Evolutionary conservation across 2,113 vertebrate species (phyloP).

Genomic region (Strix uralensis): DNA sequence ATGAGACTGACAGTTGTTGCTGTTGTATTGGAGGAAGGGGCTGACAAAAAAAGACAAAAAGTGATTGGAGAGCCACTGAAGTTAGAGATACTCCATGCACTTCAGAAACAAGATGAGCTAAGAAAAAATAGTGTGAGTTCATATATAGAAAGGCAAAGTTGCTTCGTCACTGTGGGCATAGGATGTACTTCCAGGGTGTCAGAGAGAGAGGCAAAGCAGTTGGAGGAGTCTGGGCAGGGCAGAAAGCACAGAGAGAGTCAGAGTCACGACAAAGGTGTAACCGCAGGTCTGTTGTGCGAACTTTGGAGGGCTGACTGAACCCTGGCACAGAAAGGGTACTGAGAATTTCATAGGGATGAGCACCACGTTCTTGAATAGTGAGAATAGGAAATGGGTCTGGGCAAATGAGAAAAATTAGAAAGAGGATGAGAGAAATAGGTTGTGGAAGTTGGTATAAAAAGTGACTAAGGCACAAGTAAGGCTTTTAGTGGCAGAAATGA

Average conservation of each 20-base stretch:
- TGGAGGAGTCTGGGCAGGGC: neutral
- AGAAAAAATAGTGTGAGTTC: neutral
- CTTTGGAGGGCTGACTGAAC: neutral
- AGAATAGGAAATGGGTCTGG: neutral
- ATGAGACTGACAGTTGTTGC: neutral
- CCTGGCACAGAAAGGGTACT: neutral
- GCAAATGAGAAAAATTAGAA: neutral
- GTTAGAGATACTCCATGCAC: neutral
- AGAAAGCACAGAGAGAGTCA: neutral
- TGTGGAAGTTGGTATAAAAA: neutral
- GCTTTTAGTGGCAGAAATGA: neutral
- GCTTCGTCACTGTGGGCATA: neutral
- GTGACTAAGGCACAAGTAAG: neutral
- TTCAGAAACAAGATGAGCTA: neutral
- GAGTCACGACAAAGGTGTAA: neutral
- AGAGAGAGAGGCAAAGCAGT: neutral
- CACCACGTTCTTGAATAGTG: neutral
- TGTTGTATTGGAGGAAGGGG: neutral
- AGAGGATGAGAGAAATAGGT: neutral
- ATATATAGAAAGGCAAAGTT: neutral
- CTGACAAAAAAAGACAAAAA: neutral
- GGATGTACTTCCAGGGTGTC: neutral
- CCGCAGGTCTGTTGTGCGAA: neutral
- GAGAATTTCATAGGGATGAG: neutral
- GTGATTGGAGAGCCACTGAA: neutral